These are phyloP conservation scores for Cetoscarus ocellatus DNA, from an alignment of 2,797 vertebrate genomes.

Conservation along the genomic window DNA sequence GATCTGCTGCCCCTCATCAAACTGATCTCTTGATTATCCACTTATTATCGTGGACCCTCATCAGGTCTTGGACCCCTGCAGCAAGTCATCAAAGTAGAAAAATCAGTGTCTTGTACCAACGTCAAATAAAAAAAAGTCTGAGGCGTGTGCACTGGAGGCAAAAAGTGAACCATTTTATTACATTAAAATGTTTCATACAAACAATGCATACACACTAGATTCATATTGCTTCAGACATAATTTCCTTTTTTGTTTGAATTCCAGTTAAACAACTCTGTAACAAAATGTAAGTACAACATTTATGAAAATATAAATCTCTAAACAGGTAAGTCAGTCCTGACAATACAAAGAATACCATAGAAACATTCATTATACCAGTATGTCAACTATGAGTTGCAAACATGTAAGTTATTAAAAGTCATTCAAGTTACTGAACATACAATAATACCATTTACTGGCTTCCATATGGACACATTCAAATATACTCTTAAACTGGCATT, in stretches of 20 bases:
- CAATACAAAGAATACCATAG: constrained; percentile 99
- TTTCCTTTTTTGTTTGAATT: constrained; percentile 83
- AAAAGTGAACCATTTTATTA: constrained; percentile 89
- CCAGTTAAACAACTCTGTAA: constrained; percentile 99
- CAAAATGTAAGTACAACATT: constrained; percentile 99
- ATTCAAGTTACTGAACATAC: constrained; percentile 98
- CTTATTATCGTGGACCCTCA: too few relatives aligned
- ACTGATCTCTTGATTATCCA: too few relatives aligned
- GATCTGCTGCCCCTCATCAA: too few relatives aligned
- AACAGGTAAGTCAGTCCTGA: constrained; percentile 94
- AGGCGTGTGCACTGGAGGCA: constrained; percentile 69
- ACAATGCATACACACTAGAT: constrained; percentile 98
- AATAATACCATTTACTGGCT: constrained; percentile 89
- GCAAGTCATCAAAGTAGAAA: too few relatives aligned
- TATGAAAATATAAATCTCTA: constrained; percentile 99
- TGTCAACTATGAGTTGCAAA: constrained; percentile 96
- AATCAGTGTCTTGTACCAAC: too few relatives aligned
- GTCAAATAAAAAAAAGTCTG: not conserved
- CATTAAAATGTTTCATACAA: constrained; percentile 95
- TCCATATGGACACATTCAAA: constrained; percentile 95
- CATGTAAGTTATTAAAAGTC: constrained; percentile 97
- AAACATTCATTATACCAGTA: constrained; percentile 98
- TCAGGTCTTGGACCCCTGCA: too few relatives aligned
- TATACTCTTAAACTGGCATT: constrained; percentile 89
- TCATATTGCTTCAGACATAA: constrained; percentile 95